Evolutionary conservation across 2,113 vertebrate species (phyloP).

Genomic region (Phylloscopus trochiloides): DNA sequence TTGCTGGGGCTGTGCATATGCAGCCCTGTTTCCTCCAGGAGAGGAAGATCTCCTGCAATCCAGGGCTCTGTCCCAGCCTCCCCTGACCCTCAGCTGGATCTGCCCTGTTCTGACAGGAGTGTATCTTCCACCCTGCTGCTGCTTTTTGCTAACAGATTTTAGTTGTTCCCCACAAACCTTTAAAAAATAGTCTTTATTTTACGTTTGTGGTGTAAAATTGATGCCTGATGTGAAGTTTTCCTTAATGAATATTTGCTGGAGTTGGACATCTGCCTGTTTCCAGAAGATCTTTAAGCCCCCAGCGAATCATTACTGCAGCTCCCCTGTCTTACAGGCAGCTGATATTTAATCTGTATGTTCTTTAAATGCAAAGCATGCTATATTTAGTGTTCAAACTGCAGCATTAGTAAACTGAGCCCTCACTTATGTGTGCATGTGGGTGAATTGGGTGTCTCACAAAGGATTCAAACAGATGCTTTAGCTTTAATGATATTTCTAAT

Average conservation of each 20-base stretch:
- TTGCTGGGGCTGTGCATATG: accelerated
- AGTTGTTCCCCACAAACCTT: neutral
- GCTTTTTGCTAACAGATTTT: neutral
- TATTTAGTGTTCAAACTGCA: constrained; percentile 47
- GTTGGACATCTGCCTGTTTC: constrained; percentile 35
- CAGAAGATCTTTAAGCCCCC: neutral
- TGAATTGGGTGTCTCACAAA: constrained; percentile 57
- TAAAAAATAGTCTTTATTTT: neutral
- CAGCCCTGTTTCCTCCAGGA: neutral
- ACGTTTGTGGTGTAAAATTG: neutral
- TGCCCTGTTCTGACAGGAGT: neutral
- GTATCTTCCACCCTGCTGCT: neutral
- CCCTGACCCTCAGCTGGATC: no score
- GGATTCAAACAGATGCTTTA: constrained; percentile 60
- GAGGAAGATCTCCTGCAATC: neutral
- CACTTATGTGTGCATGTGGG: neutral
- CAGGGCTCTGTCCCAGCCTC: neutral
- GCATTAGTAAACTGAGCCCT: constrained; percentile 44
- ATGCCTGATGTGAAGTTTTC: neutral
- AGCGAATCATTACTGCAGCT: neutral
- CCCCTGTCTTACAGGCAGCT: neutral
- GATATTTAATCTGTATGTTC: constrained; percentile 36
- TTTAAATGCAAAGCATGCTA: constrained; percentile 50
- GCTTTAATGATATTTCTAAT: constrained; percentile 71
- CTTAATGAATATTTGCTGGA: neutral